phyloP scores from a whole-genome alignment of 1,140 invertebrate species.

The Fopius arisanus region DNA sequence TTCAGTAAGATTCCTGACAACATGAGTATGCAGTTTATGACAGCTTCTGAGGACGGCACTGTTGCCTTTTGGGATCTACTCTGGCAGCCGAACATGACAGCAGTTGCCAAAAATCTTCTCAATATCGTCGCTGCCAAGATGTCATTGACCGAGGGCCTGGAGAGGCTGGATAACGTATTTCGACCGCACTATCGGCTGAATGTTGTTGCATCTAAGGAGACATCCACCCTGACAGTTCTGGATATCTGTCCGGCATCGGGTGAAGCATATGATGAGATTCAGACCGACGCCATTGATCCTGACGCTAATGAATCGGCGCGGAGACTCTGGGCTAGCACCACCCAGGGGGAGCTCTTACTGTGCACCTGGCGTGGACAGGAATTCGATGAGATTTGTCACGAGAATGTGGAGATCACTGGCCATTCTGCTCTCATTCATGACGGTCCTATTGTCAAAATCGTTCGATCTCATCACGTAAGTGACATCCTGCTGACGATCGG shows the following conservation, averaged over 20 bases:
- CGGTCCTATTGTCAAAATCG: constrained; percentile 68
- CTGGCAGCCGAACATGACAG: constrained; percentile 23
- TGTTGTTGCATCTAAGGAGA: constrained; percentile 31
- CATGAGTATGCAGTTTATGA: constrained; percentile 68
- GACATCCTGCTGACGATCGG: constrained; percentile 69
- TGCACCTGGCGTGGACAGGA: constrained; percentile 69
- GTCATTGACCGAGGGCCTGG: constrained; percentile 54
- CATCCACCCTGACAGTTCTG: constrained; percentile 23
- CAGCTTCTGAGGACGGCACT: constrained; percentile 70
- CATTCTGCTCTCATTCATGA: constrained; percentile 67
- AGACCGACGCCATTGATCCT: background rate
- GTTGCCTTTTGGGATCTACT: constrained; percentile 74
- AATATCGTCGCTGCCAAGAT: constrained; percentile 59
- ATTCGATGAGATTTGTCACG: constrained; percentile 64
- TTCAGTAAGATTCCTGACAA: constrained; percentile 35
- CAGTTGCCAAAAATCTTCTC: constrained; percentile 51
- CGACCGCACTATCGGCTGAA: constrained; percentile 65
- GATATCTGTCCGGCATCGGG: constrained; percentile 30
- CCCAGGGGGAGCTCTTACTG: constrained; percentile 62
- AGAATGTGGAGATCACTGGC: constrained; percentile 54
- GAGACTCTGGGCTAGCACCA: constrained; percentile 45
- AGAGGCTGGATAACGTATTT: constrained; percentile 65
- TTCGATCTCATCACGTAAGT: constrained; percentile 67
- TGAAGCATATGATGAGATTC: background rate
- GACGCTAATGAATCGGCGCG: constrained; percentile 5